Conservation (phyloP, 2,888 invertebrate genomes). For the Drosophila acutilabella region DNA sequence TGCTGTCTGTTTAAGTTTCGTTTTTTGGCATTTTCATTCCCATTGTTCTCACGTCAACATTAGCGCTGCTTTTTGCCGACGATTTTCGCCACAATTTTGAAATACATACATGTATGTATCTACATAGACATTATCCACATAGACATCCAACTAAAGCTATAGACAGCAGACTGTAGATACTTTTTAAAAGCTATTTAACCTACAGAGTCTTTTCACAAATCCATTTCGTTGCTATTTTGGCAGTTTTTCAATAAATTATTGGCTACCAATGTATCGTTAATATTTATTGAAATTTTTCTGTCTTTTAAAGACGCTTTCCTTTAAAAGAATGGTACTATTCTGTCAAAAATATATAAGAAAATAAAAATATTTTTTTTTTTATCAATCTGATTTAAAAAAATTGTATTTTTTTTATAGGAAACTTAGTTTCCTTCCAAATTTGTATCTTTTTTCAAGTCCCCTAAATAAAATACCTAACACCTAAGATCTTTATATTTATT, state of each 20-base stretch:
- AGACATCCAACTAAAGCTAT: not conserved
- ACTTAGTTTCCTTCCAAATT: no score
- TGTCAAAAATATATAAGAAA: no score
- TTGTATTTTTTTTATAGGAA: no score
- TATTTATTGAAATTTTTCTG: no score
- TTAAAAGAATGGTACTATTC: no score
- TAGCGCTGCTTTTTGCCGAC: constrained; percentile 32
- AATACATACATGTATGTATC: constrained; percentile 16
- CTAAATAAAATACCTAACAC: no score
- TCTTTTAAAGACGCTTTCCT: no score
- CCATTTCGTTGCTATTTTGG: constrained; percentile 14
- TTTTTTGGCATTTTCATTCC: constrained; percentile 66
- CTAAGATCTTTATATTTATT: no score
- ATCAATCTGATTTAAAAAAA: no score
- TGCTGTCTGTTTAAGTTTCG: constrained; percentile 47
- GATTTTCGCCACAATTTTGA: constrained; percentile 54
- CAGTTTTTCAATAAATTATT: not conserved
- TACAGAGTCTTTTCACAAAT: not conserved
- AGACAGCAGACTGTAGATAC: not conserved
- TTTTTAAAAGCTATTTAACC: not conserved
- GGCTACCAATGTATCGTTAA: not conserved
- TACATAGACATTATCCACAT: not conserved
- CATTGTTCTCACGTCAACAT: constrained; percentile 63
- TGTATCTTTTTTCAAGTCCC: no score
- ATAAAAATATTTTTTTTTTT: no score